phyloP scores from a whole-genome alignment of 2,113 vertebrate species.

The Perognathus longimembris region DNA sequence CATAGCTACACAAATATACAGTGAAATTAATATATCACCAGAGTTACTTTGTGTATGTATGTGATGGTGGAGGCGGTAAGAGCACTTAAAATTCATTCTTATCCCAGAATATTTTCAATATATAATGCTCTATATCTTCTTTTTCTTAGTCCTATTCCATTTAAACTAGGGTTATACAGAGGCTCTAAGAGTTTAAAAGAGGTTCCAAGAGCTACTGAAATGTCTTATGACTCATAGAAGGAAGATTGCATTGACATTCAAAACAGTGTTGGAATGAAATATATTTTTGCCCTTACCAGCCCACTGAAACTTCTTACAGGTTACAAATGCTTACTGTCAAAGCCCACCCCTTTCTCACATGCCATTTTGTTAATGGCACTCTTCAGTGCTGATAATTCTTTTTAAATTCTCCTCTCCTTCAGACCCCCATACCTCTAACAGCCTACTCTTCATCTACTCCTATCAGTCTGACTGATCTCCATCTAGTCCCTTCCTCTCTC shows the following conservation, averaged over 20 bases:
- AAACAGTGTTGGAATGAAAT: conserved; percentile 26
- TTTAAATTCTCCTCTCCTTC: not conserved
- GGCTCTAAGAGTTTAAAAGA: conserved; percentile 44
- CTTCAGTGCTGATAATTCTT: not conserved
- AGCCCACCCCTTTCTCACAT: not conserved
- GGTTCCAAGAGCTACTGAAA: conserved; percentile 35
- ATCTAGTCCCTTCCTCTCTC: not conserved
- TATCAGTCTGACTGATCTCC: not conserved
- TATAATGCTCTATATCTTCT: not conserved
- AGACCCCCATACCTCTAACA: too few relatives aligned
- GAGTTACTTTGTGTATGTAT: not conserved
- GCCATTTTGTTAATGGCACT: not conserved
- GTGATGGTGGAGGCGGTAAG: too few relatives aligned
- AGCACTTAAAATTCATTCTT: not conserved
- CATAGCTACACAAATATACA: not conserved
- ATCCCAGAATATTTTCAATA: not conserved
- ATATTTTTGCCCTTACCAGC: conserved; percentile 23
- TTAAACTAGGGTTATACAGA: conserved; percentile 56
- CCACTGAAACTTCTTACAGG: not conserved
- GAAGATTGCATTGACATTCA: conserved; percentile 62
- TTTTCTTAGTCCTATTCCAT: conserved; percentile 22
- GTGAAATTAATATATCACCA: not conserved
- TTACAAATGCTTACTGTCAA: conserved; percentile 27
- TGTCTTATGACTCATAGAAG: conserved; percentile 37
- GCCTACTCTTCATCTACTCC: not conserved